Evolutionary conservation across 2,113 vertebrate genomes (phyloP), one percentile per base, ranked within the genome.

Genomic region (Sphaerodactylus townsendi): DNA sequence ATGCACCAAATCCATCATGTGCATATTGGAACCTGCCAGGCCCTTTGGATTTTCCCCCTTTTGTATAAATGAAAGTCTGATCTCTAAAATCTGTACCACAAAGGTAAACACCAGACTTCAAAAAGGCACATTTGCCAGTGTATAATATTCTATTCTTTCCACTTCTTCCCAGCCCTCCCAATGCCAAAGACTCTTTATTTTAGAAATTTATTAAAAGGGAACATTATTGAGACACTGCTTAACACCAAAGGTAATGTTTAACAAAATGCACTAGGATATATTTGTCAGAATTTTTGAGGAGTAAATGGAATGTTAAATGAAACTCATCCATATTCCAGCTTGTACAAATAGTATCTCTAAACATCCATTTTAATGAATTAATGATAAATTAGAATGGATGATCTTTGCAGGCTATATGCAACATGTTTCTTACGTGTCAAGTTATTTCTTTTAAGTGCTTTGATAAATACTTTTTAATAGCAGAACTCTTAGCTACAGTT

Each of bases 231-330:
- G 88, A 94, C 87, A 91, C 90, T 95, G 96, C 95, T 96, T 95
- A 92, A 96, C 95, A 96, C 96, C 96, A 96, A 96, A 96, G 96
- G 95, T 94, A 96, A 95, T 90, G 70, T 89, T 94, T 94, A 93
- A 92, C 87, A 88, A 95, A 95, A 94, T 94, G 94, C 94, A 95
- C 93, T 94, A 94, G 90, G 89, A 93, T 94, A 90, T 21, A 71
- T 91, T 92, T 91, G 87, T 94, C 90, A 86, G 95, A 92, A 93
- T 86, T 88, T 93, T 89, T 92, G 91, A 94, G 79, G 87, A 93
- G 81, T 83, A 89, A 92, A 83, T 70, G 87, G 90, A 93, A 93
- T 85, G 86, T 88, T 82, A 87, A 93, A 93, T 82, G 85, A 94
- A 90, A 93, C 86, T 88, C 78, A 92, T 82, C 91, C 93, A 94